A percentile compares a stretch with the other conserved stretches of the same genome.
These are phyloP conservation scores for Formica selysi DNA, from an alignment of 1,140 invertebrate species.

Conservation along the genomic window DNA sequence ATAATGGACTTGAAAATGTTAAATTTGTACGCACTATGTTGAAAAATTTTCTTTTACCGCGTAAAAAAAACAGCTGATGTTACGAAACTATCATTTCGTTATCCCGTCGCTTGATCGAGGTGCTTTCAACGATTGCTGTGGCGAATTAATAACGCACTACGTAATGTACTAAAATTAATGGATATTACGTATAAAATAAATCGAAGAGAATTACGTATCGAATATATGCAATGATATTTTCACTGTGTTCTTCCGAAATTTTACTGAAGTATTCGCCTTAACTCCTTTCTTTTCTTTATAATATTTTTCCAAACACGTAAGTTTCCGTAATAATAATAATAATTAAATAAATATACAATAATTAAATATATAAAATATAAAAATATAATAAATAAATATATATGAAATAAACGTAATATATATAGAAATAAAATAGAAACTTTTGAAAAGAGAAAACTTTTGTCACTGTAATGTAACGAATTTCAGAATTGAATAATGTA, in stretches of 20 bases:
- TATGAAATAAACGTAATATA: slow-evolving; percentile 1
- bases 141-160: slow-evolving; percentile 65
- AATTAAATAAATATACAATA: too few species aligned
- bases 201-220: slow-evolving; percentile 48
- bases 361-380: too few species aligned
- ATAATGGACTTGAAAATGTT: slow-evolving; percentile 12
- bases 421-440: not conserved
- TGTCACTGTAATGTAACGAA: not conserved
- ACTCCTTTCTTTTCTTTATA: not conserved
- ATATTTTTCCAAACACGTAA: not conserved
- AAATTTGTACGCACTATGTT: not conserved
- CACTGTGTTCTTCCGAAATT: not conserved
- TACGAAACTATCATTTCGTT: slow-evolving; percentile 8
- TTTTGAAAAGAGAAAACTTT: too few species aligned
- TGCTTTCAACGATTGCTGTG: slow-evolving; percentile 55
- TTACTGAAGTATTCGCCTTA: not conserved
- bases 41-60: not conserved
- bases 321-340: not conserved
- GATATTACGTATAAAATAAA: slow-evolving; percentile 73
- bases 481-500: not conserved
- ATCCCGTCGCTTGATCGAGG: slow-evolving; percentile 16
- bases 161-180: slow-evolving; percentile 72
- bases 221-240: too few species aligned
- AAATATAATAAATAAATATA: not conserved
- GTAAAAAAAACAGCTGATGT: not conserved